Conservation (phyloP, 1,140 invertebrate genomes). For the Drosophila repletoides region DNA sequence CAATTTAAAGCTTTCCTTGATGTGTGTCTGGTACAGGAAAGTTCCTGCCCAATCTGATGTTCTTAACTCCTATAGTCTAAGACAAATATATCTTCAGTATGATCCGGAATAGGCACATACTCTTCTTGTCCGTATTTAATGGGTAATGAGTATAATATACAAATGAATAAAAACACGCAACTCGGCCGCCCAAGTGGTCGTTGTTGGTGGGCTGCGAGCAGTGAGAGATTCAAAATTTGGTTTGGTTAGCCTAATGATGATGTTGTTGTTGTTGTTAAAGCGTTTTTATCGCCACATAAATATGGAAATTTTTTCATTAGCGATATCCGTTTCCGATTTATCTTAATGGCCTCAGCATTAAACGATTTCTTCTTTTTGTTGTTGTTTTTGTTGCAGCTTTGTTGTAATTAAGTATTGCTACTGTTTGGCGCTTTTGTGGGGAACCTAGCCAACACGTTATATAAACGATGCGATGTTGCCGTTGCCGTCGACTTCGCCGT, state of each 20-base stretch:
- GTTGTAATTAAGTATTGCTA: slow-evolving; percentile 77
- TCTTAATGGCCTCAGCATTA: slow-evolving; percentile 56
- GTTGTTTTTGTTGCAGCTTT: slow-evolving; percentile 21
- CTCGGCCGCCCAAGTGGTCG: slow-evolving; percentile 52
- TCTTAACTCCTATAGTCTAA: too few species aligned
- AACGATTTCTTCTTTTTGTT: slow-evolving; percentile 9
- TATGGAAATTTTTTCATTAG: slow-evolving; percentile 80
- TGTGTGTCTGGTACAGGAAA: too few species aligned
- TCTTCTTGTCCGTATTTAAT: too few species aligned
- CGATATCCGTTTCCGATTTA: slow-evolving; percentile 80
- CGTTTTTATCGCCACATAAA: slow-evolving; percentile 66
- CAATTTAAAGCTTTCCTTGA: too few species aligned
- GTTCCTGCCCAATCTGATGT: too few species aligned
- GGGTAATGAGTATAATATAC: background rate
- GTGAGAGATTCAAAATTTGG: slow-evolving; percentile 46
- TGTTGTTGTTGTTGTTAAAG: slow-evolving; percentile 5
- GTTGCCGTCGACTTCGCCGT: background rate
- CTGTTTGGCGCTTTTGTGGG: slow-evolving; percentile 47
- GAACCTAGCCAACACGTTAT: slow-evolving; percentile 35
- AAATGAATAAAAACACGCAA: slow-evolving; percentile 36
- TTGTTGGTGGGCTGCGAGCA: slow-evolving; percentile 50
- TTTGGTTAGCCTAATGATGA: slow-evolving; percentile 22
- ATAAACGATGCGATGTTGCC: slow-evolving; percentile 20
- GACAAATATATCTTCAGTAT: too few species aligned
- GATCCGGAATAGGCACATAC: slow-evolving; percentile 11